phyloP scores from a whole-genome alignment of 1,140 invertebrate genomes.

The Luehdorfia chinensis region DNA sequence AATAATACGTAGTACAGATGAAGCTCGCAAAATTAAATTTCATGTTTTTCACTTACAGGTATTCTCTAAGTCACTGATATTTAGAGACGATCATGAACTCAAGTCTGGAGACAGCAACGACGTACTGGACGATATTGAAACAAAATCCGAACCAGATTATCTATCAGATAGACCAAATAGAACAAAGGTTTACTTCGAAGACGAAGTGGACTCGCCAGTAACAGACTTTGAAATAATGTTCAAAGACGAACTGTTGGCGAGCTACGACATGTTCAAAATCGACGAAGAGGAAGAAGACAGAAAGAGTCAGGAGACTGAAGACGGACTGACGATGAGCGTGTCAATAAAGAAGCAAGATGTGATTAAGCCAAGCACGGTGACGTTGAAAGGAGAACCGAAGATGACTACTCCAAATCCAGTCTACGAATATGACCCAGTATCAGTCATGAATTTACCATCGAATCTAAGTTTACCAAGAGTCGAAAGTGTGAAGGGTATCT shows the following conservation, averaged over 20 bases:
- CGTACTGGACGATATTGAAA: slow-evolving; percentile 57
- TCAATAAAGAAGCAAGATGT: slow-evolving; percentile 62
- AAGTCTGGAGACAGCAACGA: slow-evolving; percentile 52
- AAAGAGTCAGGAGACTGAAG: slow-evolving; percentile 57
- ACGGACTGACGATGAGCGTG: slow-evolving; percentile 64
- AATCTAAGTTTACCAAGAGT: slow-evolving; percentile 56
- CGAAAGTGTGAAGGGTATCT: slow-evolving; percentile 67
- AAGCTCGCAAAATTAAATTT: too few relatives aligned
- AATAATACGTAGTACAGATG: too few relatives aligned
- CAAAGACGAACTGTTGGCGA: slow-evolving; percentile 66
- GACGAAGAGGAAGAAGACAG: slow-evolving; percentile 72
- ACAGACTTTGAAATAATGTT: slow-evolving; percentile 78
- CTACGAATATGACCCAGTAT: slow-evolving; percentile 63
- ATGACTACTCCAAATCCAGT: slow-evolving; percentile 51
- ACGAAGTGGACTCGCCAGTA: slow-evolving; percentile 63
- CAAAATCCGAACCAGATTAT: slow-evolving; percentile 65
- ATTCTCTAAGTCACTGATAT: slow-evolving; percentile 74
- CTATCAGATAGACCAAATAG: slow-evolving; percentile 60
- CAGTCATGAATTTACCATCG: slow-evolving; percentile 44
- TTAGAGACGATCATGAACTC: slow-evolving; percentile 67
- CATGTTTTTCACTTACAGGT: slow-evolving; percentile 59
- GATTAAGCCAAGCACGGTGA: slow-evolving; percentile 62
- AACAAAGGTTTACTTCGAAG: slow-evolving; percentile 70
- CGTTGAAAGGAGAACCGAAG: slow-evolving; percentile 62
- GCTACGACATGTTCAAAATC: slow-evolving; percentile 70